phyloP scores from a whole-genome alignment of 1,140 invertebrate genomes.

The Bombus superbus region DNA sequence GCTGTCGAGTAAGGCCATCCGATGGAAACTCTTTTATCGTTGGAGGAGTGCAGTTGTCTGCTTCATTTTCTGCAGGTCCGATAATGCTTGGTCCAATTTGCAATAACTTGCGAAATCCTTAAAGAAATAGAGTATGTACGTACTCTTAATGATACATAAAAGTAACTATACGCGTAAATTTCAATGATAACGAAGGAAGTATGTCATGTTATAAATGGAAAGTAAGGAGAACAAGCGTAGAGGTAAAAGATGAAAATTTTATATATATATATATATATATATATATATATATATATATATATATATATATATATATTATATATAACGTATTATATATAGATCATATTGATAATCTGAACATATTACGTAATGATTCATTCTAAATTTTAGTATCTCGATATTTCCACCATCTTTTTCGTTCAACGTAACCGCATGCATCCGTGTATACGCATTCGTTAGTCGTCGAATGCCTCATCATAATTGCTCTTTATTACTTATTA shows the following conservation, averaged over 20 bases:
- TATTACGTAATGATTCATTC: conserved; percentile 24
- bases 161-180: neutral
- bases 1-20: conserved; percentile 81
- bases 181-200: neutral
- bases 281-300: neutral
- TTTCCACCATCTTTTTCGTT: neutral
- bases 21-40: conserved; percentile 84
- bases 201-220: neutral
- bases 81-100: conserved; percentile 51
- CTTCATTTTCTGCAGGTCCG: conserved; percentile 35
- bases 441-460: neutral
- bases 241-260: neutral
- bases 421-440: neutral
- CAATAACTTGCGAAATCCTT: conserved; percentile 72
- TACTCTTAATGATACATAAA: neutral
- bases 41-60: conserved; percentile 81
- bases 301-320: neutral
- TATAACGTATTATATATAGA: neutral
- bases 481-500: conserved; percentile 9
- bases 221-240: neutral
- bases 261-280: neutral
- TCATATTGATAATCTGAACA: neutral
- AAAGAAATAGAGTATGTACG: neutral
- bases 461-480: neutral
- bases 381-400: conserved; percentile 1